Conservation (phyloP, 2,797 vertebrate species). For the Hirundo rustica region DNA sequence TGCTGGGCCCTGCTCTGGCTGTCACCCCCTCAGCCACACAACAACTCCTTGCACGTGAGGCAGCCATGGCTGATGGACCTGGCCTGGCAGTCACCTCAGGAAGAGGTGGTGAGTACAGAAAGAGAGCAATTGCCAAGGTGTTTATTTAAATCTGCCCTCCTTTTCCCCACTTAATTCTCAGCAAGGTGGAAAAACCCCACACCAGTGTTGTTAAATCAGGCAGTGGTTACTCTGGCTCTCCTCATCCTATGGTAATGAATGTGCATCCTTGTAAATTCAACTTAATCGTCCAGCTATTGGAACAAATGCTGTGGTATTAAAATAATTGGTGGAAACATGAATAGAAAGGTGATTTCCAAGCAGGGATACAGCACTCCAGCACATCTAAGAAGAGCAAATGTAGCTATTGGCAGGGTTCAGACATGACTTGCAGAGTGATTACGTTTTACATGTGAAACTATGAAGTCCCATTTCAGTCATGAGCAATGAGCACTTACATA, state of each 20-base stretch:
- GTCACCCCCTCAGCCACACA: background rate
- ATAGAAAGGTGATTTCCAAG: background rate
- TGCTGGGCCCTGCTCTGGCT: background rate
- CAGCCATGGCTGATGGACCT: fast-evolving
- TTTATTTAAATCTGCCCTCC: background rate
- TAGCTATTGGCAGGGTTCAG: background rate
- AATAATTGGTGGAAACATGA: background rate
- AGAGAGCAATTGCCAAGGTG: background rate
- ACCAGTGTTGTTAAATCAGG: background rate
- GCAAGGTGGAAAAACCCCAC: background rate
- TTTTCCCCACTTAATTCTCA: background rate
- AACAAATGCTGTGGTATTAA: background rate
- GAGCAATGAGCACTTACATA: background rate
- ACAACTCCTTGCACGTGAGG: fast-evolving
- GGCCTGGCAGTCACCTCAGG: background rate
- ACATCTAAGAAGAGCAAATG: background rate
- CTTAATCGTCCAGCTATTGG: background rate
- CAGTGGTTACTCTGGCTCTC: background rate
- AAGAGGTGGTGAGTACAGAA: background rate
- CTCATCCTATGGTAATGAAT: background rate
- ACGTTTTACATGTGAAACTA: background rate
- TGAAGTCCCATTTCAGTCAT: background rate
- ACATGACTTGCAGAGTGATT: background rate
- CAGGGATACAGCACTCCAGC: background rate
- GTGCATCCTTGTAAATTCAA: background rate